Base-by-base conservation (phyloP, 2,797 vertebrate species). In the Clarias fuscus region DNA sequence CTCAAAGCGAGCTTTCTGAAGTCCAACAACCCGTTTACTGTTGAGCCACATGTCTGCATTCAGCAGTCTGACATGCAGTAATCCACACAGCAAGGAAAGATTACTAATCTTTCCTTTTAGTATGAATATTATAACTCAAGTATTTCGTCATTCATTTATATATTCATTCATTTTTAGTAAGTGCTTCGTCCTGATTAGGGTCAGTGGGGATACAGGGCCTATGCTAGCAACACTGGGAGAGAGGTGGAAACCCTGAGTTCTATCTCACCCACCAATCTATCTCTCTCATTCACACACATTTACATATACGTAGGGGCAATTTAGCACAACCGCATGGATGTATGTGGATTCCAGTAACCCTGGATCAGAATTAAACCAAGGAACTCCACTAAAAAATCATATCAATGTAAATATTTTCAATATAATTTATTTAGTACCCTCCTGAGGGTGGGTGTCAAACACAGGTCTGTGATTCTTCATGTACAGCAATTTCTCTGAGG, bases 1-100 rank as follows among this genome's bases (percentile, higher is more conserved):
- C 84, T 88, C 82, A 88, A 78, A 82, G 84, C 70, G 33, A 88
- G 61, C 53, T 37, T 64, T 77, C 76, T 82, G 61, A 82, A 85
- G 70, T 89, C 64, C 86, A 86, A 84, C 64, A 87, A 68, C 78
- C 59, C 43, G 20, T 88, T 82, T 84, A 78, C 78, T 82, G 70
- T 59, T 65, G 67, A 87, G 72, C 81, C 84, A 83, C 43, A 86
- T 83, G 85, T 88, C 71, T 65, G 17, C n/a, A 84, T 89, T 77
- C 81, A 84, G 75, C 64, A 61, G 37, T 33, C 58, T 84, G 83
- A 87, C 86, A 82, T 89, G 17, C 73, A 83, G 56, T 83, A 76
- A 71, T 78, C 82, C 58, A 56, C 65, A 64, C 71, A 87, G 67
- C 48, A 65, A 72, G 56, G 27, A 59, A 56, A n/a, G 43, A 71